Conservation (phyloP, 2,113 vertebrate genomes). For the Salminus brasiliensis region DNA sequence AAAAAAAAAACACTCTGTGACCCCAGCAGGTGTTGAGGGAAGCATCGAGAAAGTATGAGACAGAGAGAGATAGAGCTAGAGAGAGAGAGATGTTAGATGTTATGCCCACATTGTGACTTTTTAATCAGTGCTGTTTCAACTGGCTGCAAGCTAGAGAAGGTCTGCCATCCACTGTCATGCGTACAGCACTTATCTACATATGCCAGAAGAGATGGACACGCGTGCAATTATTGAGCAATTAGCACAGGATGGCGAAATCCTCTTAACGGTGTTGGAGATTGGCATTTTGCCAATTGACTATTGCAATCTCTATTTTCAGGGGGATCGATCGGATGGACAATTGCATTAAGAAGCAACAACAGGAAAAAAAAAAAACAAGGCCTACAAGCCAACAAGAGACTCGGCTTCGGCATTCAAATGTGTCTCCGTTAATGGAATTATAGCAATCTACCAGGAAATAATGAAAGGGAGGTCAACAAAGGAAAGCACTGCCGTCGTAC, state of each 20-base stretch:
- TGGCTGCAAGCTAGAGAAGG: not conserved
- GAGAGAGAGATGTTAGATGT: conserved; percentile 13
- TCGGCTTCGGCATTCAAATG: conserved; percentile 28
- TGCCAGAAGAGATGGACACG: conserved; percentile 41
- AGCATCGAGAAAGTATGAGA: conserved; percentile 17
- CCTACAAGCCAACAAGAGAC: conserved; percentile 4
- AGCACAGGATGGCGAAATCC: conserved; percentile 47
- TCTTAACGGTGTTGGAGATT: conserved; percentile 42
- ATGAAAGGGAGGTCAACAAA: conserved; percentile 13
- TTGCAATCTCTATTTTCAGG: conserved; percentile 62
- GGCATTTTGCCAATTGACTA: conserved; percentile 43
- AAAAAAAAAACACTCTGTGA: conserved; percentile 11
- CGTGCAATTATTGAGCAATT: conserved; percentile 52
- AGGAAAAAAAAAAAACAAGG: not conserved
- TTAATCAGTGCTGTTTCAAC: conserved; percentile 31
- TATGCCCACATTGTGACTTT: conserved; percentile 16
- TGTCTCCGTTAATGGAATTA: conserved; percentile 41
- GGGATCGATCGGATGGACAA: conserved; percentile 46
- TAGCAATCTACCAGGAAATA: conserved; percentile 26
- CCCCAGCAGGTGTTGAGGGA: conserved; percentile 34
- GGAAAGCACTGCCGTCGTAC: not conserved
- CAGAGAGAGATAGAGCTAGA: conserved; percentile 1
- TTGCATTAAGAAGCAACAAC: conserved; percentile 38
- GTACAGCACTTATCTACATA: conserved; percentile 33
- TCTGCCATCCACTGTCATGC: conserved; percentile 6